phyloP scores from a whole-genome alignment of 53 echinoderm and acorn worm genomes.

The Paelopatides confundens region DNA sequence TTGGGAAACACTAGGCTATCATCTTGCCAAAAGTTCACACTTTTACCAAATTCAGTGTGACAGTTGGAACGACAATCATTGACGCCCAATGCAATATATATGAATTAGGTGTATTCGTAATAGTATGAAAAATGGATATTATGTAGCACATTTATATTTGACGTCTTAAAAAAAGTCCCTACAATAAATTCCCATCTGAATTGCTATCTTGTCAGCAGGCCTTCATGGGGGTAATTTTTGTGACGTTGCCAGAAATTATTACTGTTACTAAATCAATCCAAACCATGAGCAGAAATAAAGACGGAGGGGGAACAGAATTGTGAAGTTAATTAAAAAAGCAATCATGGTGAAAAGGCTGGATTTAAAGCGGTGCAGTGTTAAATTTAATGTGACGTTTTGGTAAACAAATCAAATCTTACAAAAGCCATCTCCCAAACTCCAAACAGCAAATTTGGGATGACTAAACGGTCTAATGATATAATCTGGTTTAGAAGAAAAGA shows the following conservation, averaged over 20 bases:
- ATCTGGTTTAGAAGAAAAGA: no score
- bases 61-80: constrained; percentile 17
- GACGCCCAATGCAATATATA: constrained; percentile 41
- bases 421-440: no score
- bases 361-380: constrained; percentile 33
- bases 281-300: background rate
- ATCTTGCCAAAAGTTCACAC: constrained; percentile 42
- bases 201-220: background rate
- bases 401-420: background rate
- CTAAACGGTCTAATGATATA: no score
- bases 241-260: constrained; percentile 33
- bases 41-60: constrained; percentile 20
- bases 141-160: constrained; percentile 26
- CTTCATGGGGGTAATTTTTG: background rate
- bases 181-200: constrained; percentile 3
- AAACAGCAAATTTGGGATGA: no score
- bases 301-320: constrained; percentile 12
- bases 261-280: constrained; percentile 41
- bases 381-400: constrained; percentile 14
- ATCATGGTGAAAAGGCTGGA: constrained; percentile 36
- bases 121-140: constrained; percentile 31
- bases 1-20: constrained; percentile 36
- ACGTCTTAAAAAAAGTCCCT: background rate
- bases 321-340: constrained; percentile 45
- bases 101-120: constrained; percentile 16